Evolutionary conservation across 2,797 vertebrate genomes (phyloP).

Genomic region (Valencia hispanica): DNA sequence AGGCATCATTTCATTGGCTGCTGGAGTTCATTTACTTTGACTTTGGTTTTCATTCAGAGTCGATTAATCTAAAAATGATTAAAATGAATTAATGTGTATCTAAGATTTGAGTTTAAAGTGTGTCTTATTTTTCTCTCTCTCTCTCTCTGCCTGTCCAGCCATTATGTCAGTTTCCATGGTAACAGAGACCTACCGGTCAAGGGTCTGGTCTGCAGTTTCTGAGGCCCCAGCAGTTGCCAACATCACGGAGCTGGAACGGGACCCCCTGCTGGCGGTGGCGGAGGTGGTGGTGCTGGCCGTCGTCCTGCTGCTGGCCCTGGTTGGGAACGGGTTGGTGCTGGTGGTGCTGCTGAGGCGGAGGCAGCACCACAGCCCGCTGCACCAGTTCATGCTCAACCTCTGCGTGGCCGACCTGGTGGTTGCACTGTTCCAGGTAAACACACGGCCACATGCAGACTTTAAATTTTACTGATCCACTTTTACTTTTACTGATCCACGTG

Average conservation of each 20-base stretch:
- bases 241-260: conserved; percentile 48
- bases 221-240: conserved; percentile 52
- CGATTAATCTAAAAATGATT: too few species aligned
- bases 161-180: conserved; percentile 65
- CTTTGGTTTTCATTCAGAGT: too few species aligned
- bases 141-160: conserved; percentile 31
- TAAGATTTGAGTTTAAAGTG: too few species aligned
- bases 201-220: conserved; percentile 21
- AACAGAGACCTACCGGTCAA: conserved; percentile 57
- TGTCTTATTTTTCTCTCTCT: not conserved
- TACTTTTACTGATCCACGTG: not conserved
- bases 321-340: conserved; percentile 88
- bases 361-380: conserved; percentile 89
- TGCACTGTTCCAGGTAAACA: conserved; percentile 88
- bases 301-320: conserved; percentile 79
- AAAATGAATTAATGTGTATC: too few species aligned
- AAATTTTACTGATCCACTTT: not conserved
- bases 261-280: conserved; percentile 75
- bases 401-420: conserved; percentile 92
- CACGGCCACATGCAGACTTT: not conserved
- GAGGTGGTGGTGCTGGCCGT: conserved; percentile 86
- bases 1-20: not conserved
- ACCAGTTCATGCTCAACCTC: conserved; percentile 90
- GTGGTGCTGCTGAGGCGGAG: conserved; percentile 85
- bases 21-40: too few species aligned